Percentiles rank a stretch among this genome's conserved stretches.
These are phyloP conservation scores for Tachystola acroxantha DNA, from an alignment of 2,888 invertebrate species.

Conservation along the genomic window DNA sequence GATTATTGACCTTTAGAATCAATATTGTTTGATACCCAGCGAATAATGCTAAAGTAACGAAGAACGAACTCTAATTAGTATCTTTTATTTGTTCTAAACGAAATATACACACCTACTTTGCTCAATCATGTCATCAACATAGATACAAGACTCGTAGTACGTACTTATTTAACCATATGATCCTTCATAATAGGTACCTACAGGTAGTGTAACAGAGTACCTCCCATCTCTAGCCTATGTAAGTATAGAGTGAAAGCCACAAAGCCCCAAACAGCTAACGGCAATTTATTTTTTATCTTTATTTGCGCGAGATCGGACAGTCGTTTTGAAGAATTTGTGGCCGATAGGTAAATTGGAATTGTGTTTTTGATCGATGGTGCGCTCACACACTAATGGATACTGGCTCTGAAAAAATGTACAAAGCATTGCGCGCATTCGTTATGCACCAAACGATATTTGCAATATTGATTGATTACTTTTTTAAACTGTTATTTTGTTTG, in stretches of 20 bases:
- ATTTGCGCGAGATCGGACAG: conserved; percentile 43
- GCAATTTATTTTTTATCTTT: conserved; percentile 56
- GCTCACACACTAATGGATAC: conserved; percentile 44
- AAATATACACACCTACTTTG: no score
- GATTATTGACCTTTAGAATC: not conserved
- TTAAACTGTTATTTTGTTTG: conserved; percentile 1
- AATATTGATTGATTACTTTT: conserved; percentile 31
- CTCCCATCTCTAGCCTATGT: no score
- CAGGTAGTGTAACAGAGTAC: no score
- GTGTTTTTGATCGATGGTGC: conserved; percentile 64
- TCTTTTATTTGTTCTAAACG: no score
- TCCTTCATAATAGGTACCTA: no score
- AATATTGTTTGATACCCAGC: no score
- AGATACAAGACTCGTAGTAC: no score
- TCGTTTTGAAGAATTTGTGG: conserved; percentile 71
- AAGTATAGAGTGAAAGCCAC: not conserved
- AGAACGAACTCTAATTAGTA: no score
- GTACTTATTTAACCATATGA: no score
- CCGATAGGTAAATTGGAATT: conserved; percentile 71
- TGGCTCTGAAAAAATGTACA: conserved; percentile 28
- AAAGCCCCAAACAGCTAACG: conserved; percentile 5
- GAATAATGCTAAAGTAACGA: not conserved
- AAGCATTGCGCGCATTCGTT: conserved; percentile 38
- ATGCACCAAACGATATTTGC: conserved; percentile 41
- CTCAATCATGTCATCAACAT: no score